Percentiles rank a stretch among this genome's conserved stretches.
These are phyloP conservation scores for Alexandromys fortis DNA, from an alignment of 2,113 vertebrate genomes.

Conservation along the genomic window DNA sequence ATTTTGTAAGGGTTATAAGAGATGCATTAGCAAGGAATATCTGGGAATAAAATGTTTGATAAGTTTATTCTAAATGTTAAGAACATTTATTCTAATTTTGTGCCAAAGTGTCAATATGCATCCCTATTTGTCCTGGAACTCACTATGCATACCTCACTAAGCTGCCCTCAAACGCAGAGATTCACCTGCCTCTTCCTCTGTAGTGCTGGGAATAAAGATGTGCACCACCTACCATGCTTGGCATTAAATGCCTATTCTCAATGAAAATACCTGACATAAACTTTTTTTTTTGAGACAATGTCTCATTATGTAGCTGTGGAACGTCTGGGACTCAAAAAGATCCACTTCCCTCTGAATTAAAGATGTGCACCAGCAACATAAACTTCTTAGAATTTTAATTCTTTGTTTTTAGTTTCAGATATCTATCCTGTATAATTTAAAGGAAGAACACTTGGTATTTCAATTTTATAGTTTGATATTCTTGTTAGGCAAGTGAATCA, in stretches of 20 bases:
- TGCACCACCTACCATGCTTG: background rate
- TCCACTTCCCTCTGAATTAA: background rate
- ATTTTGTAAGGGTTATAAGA: background rate
- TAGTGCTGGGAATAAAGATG: background rate
- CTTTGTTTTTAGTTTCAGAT: constrained; percentile 49
- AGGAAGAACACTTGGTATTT: constrained; percentile 41
- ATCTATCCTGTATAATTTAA: background rate
- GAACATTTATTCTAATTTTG: background rate
- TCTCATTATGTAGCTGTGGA: background rate
- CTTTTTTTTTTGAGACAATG: background rate
- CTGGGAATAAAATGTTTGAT: constrained; percentile 21
- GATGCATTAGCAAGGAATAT: background rate
- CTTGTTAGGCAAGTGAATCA: background rate
- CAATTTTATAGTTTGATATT: constrained; percentile 13
- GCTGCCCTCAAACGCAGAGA: background rate
- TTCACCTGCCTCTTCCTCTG: background rate
- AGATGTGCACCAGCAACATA: background rate
- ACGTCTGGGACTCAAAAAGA: background rate
- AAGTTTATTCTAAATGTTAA: constrained; percentile 31
- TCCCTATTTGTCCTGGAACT: background rate
- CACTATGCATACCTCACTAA: background rate
- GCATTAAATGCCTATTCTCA: background rate
- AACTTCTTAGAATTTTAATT: constrained; percentile 1
- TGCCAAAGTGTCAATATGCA: background rate
- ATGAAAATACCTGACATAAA: background rate